phyloP scores from a whole-genome alignment of 2,888 invertebrate species.

The Lycocerus yunnanus region DNA sequence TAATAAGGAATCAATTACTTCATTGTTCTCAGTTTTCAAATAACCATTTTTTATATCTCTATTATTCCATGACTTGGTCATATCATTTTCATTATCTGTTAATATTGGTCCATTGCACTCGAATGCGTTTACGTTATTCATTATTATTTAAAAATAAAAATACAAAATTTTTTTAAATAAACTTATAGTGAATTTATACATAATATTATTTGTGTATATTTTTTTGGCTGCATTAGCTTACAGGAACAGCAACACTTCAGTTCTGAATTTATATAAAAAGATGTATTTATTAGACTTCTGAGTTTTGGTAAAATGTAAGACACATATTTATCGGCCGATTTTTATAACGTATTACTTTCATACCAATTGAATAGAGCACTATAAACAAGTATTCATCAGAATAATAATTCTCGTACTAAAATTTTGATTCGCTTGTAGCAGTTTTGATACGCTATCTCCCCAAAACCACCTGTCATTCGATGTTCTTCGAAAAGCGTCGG shows the following conservation, averaged over 20 bases:
- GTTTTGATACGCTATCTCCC: constrained; percentile 38
- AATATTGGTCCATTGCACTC: constrained; percentile 41
- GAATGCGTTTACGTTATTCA: constrained; percentile 24
- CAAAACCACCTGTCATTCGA: constrained; percentile 42
- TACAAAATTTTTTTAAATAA: not conserved
- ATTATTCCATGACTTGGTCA: constrained; percentile 38
- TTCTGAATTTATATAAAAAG: not conserved
- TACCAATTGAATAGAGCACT: not conserved
- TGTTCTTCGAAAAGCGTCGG: constrained; percentile 35
- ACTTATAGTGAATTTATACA: not conserved
- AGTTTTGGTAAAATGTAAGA: not conserved
- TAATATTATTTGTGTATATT: not conserved
- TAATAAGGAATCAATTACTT: constrained; percentile 40
- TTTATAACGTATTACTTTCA: not conserved
- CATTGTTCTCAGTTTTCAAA: constrained; percentile 38
- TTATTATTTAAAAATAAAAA: constrained; percentile 8
- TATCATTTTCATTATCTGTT: constrained; percentile 42
- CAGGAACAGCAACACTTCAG: not conserved
- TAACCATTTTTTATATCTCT: constrained; percentile 47
- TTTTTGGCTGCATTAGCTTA: not conserved
- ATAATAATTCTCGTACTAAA: constrained; percentile 37
- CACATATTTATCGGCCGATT: not conserved
- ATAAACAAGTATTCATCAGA: not conserved
- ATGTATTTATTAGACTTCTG: not conserved
- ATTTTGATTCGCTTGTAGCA: constrained; percentile 34